A percentile compares a stretch with the other conserved stretches of the same genome.
phyloP scores from a whole-genome alignment of 1,140 invertebrate genomes.

The Papilio xuthus region DNA sequence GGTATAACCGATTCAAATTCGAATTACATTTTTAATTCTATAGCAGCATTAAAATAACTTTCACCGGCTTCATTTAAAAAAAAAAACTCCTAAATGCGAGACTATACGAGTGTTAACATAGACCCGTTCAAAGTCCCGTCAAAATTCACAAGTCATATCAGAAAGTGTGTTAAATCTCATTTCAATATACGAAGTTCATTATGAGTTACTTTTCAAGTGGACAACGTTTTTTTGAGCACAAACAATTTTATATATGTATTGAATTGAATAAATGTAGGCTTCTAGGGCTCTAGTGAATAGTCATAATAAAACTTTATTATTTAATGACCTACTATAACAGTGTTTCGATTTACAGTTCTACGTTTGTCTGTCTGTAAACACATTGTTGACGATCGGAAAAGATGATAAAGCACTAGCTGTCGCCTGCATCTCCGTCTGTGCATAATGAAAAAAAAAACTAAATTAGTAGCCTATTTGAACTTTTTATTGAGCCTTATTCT shows the following conservation, averaged over 20 bases:
- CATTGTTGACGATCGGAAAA: neutral
- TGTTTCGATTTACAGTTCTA: neutral
- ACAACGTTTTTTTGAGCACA: neutral
- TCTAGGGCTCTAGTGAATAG: constrained; percentile 3
- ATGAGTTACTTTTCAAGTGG: constrained; percentile 27
- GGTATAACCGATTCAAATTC: neutral
- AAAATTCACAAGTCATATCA: constrained; percentile 34
- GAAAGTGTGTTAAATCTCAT: constrained; percentile 31
- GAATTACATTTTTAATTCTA: neutral
- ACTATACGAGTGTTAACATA: neutral
- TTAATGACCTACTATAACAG: neutral
- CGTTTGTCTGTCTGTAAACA: too few species aligned
- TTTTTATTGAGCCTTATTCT: too few species aligned
- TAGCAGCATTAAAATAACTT: neutral
- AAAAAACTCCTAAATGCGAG: neutral
- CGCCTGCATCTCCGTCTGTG: too few species aligned
- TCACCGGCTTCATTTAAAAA: neutral
- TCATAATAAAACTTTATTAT: constrained; percentile 1
- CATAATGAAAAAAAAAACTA: too few species aligned
- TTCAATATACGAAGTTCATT: constrained; percentile 23
- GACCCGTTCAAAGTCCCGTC: neutral
- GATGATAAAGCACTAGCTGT: neutral
- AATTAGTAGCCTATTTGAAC: too few species aligned
- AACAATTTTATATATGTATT: constrained; percentile 8
- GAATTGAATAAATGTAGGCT: constrained; percentile 3